phyloP scores from a whole-genome alignment of 2,888 invertebrate species.

The Phaonia tiefii region DNA sequence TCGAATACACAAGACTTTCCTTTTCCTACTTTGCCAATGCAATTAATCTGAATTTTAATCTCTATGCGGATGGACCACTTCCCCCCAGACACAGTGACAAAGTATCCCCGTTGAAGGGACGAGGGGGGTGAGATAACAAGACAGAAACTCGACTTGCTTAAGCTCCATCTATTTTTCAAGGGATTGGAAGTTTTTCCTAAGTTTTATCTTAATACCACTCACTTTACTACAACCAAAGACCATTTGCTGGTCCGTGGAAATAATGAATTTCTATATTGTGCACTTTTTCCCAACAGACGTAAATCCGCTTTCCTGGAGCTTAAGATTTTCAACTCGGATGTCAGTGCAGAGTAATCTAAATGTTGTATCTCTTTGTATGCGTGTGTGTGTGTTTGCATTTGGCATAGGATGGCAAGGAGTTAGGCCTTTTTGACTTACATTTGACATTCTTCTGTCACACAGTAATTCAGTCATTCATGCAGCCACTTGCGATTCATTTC shows the following conservation, averaged over 20 bases:
- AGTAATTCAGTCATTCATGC: constrained; percentile 38
- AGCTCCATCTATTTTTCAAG: constrained; percentile 63
- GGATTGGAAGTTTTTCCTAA: constrained; percentile 54
- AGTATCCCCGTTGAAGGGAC: constrained; percentile 36
- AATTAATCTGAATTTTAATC: constrained; percentile 67
- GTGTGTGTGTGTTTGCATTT: background rate
- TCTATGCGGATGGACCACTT: constrained; percentile 32
- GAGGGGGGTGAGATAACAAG: constrained; percentile 4
- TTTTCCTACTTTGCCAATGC: constrained; percentile 63
- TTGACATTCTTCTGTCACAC: constrained; percentile 36
- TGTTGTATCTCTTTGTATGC: constrained; percentile 9
- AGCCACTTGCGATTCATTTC: constrained; percentile 14
- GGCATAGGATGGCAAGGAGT: constrained; percentile 23
- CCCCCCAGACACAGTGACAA: constrained; percentile 56
- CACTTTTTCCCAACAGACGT: constrained; percentile 33
- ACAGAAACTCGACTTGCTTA: constrained; percentile 51
- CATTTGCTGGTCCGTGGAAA: constrained; percentile 53
- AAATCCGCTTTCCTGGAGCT: constrained; percentile 57
- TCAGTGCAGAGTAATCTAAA: constrained; percentile 36
- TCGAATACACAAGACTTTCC: constrained; percentile 32
- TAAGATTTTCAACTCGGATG: constrained; percentile 62
- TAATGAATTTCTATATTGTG: constrained; percentile 54
- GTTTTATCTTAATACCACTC: constrained; percentile 63
- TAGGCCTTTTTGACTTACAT: constrained; percentile 46
- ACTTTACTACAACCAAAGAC: constrained; percentile 46